A percentile compares a stretch with the other conserved stretches of the same genome.
phyloP scores from a whole-genome alignment of 2,797 vertebrate genomes.

The Cossypha dichroa region DNA sequence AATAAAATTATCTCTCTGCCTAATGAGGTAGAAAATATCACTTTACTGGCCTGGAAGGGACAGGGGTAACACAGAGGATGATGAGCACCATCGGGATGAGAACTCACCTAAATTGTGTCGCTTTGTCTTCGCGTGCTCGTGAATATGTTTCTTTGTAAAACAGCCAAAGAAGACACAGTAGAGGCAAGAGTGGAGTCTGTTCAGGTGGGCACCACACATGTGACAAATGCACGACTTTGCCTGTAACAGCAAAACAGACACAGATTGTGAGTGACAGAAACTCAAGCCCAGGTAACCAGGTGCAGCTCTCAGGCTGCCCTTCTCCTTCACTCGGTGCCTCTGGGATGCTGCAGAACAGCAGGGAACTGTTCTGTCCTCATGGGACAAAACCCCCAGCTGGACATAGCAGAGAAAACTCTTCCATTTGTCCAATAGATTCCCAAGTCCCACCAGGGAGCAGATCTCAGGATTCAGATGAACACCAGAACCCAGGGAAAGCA shows the following conservation, averaged over 20 bases:
- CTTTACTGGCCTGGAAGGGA: neutral
- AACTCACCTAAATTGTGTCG: conserved; percentile 94
- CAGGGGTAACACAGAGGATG: neutral
- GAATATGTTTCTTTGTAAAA: conserved; percentile 98
- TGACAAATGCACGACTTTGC: conserved; percentile 98
- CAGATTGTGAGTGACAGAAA: neutral
- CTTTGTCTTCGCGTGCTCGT: conserved; percentile 96
- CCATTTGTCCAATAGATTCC: neutral
- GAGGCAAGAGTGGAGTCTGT: conserved; percentile 97
- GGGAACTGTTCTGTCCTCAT: neutral
- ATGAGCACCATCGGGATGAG: neutral
- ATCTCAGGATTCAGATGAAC: neutral
- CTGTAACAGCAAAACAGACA: conserved; percentile 72
- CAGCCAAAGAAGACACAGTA: conserved; percentile 99
- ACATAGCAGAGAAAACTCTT: neutral
- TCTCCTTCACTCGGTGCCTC: fast-evolving
- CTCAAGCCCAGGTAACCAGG: fast-evolving
- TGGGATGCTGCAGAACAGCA: neutral
- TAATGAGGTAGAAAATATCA: neutral
- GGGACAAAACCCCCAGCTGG: neutral
- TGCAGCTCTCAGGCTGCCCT: fast-evolving
- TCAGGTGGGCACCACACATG: conserved; percentile 95
- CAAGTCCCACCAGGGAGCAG: neutral
- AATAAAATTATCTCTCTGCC: neutral
- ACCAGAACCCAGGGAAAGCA: neutral